Evolutionary conservation across 2,888 invertebrate species (phyloP), one percentile per base, ranked within the genome.

Genomic region (Cephus pygmeus): DNA sequence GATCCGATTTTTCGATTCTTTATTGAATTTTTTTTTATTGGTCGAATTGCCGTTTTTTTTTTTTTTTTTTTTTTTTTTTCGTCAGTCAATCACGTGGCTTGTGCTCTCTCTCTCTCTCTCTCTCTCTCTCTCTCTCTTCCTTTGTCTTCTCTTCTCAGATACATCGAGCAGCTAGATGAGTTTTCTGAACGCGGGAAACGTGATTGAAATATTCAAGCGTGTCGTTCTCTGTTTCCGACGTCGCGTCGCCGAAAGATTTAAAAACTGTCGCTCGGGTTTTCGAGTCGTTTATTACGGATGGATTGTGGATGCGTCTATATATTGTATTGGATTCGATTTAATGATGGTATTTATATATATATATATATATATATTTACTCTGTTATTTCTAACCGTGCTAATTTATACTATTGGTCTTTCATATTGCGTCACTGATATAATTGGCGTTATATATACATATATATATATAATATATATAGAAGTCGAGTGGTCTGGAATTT

Each of bases 261-360:
- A 23, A 56, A 83, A 83, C 75, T 79, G 79, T 76, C 81, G 80
- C 81, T 82, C 73, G 15, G 15, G 6, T 23, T 1, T 56, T 23
- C 2, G 9, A 15, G 56, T 6, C 6, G 9, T 56, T 56, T 9
- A 23, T 56, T 56, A 23, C 56, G 56, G 56, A 23, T 23, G 23
- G 6, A 56, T 56, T 56, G 56, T 56, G 56, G 56, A 56, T 56
- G 56, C 56, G 56, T 9, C 56, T 23, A 9, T 56, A 56, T 56
- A 23, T 6, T 23, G 1, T 23, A 56, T 23, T 56, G 9, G 9
- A 23, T 23, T 56, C 23, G 15, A 40, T 40, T 15, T 2, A 36
- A 36, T 12, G 0, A 23, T 56, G 56, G 6, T 56, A 23, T 56
- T 1, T 56, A 4, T 40, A 1, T 56, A 40, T 23, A 23, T 23